Percentiles rank a stretch among this genome's conserved stretches.
These are phyloP conservation scores for Lanius ludovicianus DNA, from an alignment of 2,113 vertebrate species.

Conservation along the genomic window DNA sequence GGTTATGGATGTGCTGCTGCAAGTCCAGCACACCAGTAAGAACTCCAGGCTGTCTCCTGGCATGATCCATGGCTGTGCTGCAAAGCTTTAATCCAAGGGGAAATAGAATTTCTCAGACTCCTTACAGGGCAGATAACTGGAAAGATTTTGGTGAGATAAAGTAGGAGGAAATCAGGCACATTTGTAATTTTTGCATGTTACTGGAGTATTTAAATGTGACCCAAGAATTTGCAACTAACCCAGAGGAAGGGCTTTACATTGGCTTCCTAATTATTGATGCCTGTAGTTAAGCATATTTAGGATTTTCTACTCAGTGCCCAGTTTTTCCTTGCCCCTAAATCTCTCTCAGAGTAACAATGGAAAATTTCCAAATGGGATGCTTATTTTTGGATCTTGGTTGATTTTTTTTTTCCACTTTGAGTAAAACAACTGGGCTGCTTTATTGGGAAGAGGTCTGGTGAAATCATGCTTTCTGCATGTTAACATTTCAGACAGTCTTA, in stretches of 20 bases:
- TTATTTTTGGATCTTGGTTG: not conserved
- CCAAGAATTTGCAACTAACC: not conserved
- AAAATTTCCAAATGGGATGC: not conserved
- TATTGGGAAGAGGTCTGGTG: not conserved
- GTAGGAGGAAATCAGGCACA: not conserved
- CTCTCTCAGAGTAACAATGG: not conserved
- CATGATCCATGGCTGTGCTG: not conserved
- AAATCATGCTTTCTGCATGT: not conserved
- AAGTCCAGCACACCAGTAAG: not conserved
- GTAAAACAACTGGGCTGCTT: not conserved
- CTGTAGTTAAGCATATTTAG: not conserved
- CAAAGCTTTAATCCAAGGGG: not conserved
- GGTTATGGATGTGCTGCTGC: rapidly evolving
- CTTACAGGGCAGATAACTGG: not conserved
- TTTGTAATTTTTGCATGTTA: not conserved
- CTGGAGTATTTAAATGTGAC: not conserved
- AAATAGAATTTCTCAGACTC: not conserved
- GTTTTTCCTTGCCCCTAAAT: not conserved
- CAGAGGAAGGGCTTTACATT: not conserved
- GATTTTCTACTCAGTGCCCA: not conserved
- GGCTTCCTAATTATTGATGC: not conserved
- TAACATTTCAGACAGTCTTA: not conserved
- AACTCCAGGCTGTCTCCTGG: not conserved
- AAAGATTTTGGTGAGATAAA: not conserved
- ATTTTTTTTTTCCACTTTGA: not conserved